Percentiles rank a stretch among this genome's conserved stretches.
phyloP scores from a whole-genome alignment of 2,888 invertebrate species.

The Sarcophaga subvicina region DNA sequence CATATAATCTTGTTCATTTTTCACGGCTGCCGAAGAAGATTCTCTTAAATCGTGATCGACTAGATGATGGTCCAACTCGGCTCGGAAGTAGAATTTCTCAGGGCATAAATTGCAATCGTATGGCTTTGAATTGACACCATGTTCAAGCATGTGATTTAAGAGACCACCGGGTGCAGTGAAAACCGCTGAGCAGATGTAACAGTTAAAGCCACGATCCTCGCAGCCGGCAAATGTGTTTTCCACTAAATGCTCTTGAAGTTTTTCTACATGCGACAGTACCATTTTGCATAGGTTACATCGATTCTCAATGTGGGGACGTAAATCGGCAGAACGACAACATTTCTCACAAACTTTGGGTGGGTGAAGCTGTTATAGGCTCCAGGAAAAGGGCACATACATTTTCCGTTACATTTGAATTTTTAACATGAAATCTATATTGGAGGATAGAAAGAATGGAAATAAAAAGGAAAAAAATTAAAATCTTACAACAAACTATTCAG shows the following conservation, averaged over 20 bases:
- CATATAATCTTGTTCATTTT: constrained; percentile 40
- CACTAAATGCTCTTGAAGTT: constrained; percentile 93
- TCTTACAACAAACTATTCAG: too few relatives aligned
- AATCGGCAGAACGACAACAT: constrained; percentile 83
- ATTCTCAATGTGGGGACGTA: constrained; percentile 78
- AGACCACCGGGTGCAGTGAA: constrained; percentile 92
- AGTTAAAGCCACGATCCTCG: constrained; percentile 88
- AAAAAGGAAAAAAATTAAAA: too few relatives aligned
- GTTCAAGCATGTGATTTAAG: constrained; percentile 93
- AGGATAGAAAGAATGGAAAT: too few relatives aligned
- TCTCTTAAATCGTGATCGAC: constrained; percentile 83
- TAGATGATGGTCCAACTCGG: constrained; percentile 94
- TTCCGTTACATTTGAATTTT: too few relatives aligned
- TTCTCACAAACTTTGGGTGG: constrained; percentile 86
- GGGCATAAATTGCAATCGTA: constrained; percentile 93
- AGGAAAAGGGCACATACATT: constrained; percentile 85
- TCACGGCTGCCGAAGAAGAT: constrained; percentile 11
- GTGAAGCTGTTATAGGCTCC: constrained; percentile 80
- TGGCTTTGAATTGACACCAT: constrained; percentile 90
- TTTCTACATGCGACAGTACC: constrained; percentile 89
- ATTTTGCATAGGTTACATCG: constrained; percentile 91
- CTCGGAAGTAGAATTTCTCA: constrained; percentile 94
- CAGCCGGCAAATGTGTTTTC: constrained; percentile 96
- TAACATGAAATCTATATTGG: too few relatives aligned
- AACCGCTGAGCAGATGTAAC: constrained; percentile 93